Conservation (phyloP, 2,113 vertebrate genomes). For the Phocoena phocoena region DNA sequence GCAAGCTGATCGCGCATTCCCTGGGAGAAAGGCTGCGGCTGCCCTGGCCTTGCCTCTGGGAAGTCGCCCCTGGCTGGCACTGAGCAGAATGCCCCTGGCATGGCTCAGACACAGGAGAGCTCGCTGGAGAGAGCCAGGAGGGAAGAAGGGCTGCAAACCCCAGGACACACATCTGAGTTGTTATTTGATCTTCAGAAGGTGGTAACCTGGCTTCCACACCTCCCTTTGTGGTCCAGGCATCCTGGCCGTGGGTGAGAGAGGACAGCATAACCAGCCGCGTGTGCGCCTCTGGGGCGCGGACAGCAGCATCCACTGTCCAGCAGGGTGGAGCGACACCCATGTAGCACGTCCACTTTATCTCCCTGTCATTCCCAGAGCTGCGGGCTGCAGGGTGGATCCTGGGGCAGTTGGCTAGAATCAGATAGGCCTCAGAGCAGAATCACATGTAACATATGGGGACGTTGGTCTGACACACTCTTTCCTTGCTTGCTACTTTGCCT, state of each 20-base stretch:
- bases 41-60: neutral
- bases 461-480: neutral
- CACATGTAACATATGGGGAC: accelerated
- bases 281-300: neutral
- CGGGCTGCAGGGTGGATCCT: neutral
- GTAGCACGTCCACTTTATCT: neutral
- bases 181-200: accelerated
- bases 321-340: accelerated
- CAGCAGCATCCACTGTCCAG: neutral
- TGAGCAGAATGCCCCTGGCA: accelerated
- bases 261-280: accelerated
- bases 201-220: neutral
- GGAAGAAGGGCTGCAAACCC: neutral
- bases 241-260: accelerated
- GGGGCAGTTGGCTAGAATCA: accelerated
- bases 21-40: neutral
- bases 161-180: accelerated
- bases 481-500: neutral
- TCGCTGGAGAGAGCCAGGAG: neutral
- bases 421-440: neutral
- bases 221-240: neutral
- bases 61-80: accelerated
- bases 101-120: neutral
- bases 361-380: neutral
- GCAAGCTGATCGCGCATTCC: neutral